Evolutionary conservation across 2,797 vertebrate species (phyloP).

Genomic region (Menidia menidia): DNA sequence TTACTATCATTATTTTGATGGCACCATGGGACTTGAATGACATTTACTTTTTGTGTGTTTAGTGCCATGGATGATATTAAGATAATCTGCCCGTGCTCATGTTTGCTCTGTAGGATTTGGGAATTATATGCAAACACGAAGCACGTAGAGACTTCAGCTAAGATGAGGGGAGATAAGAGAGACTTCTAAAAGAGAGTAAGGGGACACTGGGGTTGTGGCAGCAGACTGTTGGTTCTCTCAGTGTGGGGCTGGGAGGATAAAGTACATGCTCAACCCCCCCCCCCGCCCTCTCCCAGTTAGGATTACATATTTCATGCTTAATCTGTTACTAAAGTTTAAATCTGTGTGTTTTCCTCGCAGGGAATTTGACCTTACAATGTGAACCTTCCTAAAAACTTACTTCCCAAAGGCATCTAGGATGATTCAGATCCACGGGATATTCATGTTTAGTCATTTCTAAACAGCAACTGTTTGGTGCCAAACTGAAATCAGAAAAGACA

Average conservation of each 20-base stretch:
- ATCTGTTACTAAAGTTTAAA: slow-evolving; percentile 59
- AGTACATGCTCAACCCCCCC: slow-evolving; percentile 47
- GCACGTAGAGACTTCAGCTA: slow-evolving; percentile 62
- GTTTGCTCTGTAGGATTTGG: slow-evolving; percentile 78
- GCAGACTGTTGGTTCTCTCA: slow-evolving; percentile 68
- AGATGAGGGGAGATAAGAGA: slow-evolving; percentile 44
- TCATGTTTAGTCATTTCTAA: neutral
- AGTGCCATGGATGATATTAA: slow-evolving; percentile 74
- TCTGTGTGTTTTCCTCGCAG: slow-evolving; percentile 60
- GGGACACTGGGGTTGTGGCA: slow-evolving; percentile 18
- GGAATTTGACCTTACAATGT: slow-evolving; percentile 57
- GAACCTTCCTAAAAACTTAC: slow-evolving; percentile 47
- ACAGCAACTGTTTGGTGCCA: neutral
- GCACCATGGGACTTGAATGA: slow-evolving; percentile 62
- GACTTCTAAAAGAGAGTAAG: slow-evolving; percentile 58
- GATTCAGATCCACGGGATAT: slow-evolving; percentile 9
- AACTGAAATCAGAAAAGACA: neutral
- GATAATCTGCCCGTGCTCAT: slow-evolving; percentile 73
- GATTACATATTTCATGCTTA: slow-evolving; percentile 62
- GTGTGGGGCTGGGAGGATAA: slow-evolving; percentile 59
- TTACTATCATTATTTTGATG: slow-evolving; percentile 65
- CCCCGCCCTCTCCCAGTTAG: slow-evolving; percentile 21
- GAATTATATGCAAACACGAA: slow-evolving; percentile 73
- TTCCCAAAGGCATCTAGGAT: slow-evolving; percentile 50
- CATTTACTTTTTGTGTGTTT: slow-evolving; percentile 73